Evolutionary conservation across 2,113 vertebrate species (phyloP).

Genomic region (Pardalotus punctatus): DNA sequence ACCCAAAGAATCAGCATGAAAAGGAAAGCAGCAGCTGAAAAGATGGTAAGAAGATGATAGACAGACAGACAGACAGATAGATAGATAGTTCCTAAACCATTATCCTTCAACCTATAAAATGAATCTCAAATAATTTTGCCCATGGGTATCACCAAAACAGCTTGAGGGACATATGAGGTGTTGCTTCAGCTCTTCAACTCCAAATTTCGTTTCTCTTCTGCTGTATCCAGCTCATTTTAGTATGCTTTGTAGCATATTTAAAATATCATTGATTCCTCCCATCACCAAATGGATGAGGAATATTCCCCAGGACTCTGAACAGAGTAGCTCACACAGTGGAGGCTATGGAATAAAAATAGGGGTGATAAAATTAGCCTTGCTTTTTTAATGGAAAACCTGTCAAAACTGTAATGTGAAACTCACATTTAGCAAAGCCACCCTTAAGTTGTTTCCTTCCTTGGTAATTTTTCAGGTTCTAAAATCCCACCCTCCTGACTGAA

Average conservation of each 20-base stretch:
- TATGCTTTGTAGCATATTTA: not conserved
- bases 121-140: not conserved
- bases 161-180: not conserved
- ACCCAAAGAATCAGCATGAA: not conserved
- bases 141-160: not conserved
- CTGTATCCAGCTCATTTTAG: not conserved
- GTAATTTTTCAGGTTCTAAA: not conserved
- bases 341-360: not conserved
- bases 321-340: not conserved
- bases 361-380: not conserved
- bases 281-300: not conserved
- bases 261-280: not conserved
- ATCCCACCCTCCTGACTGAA: not conserved
- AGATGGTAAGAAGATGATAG: not conserved
- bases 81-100: not conserved
- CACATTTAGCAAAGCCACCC: not conserved
- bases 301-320: not conserved
- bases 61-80: not conserved
- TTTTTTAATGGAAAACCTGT: not conserved
- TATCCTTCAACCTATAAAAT: not conserved
- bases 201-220: not conserved
- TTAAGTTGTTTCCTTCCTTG: not conserved
- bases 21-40: not conserved
- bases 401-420: not conserved
- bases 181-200: not conserved